phyloP scores from a whole-genome alignment of 1,140 invertebrate genomes.

The Battus philenor region DNA sequence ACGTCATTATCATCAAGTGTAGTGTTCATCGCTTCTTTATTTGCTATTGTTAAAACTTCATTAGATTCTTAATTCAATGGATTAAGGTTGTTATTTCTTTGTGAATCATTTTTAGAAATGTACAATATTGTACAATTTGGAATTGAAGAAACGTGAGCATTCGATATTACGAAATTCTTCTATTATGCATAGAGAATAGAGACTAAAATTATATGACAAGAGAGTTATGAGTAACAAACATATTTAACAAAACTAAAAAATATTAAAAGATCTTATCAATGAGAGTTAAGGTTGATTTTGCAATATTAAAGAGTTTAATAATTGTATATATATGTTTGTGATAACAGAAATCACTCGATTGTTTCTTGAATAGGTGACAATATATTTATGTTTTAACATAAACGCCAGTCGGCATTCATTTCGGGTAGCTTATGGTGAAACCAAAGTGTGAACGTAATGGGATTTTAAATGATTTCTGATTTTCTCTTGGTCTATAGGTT shows the following conservation, averaged over 20 bases:
- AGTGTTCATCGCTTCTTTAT: conserved; percentile 4
- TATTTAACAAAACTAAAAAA: conserved; percentile 1
- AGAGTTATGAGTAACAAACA: conserved; percentile 13
- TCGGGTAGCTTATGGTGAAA: conserved; percentile 62
- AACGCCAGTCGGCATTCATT: conserved; percentile 40
- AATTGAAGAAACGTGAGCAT: conserved; percentile 24
- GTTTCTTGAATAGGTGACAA: conserved; percentile 55
- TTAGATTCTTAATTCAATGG: conserved; percentile 5
- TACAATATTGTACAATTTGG: neutral
- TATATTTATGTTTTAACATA: conserved; percentile 42
- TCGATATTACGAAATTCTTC: conserved; percentile 36
- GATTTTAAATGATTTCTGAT: conserved; percentile 53
- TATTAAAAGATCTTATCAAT: neutral
- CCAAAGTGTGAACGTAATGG: conserved; percentile 37
- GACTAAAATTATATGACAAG: conserved; percentile 28
- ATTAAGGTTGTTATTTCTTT: conserved; percentile 14
- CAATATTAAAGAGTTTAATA: too few relatives aligned
- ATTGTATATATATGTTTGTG: too few relatives aligned
- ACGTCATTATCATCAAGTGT: conserved; percentile 49
- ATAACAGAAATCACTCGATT: conserved; percentile 44
- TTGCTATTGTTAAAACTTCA: conserved; percentile 4
- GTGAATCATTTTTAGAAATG: neutral
- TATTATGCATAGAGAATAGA: conserved; percentile 36
- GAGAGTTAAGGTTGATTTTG: conserved; percentile 16
- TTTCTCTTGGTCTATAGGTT: conserved; percentile 17